Conservation (phyloP, 2,888 invertebrate species). For the Chalcosyrphus nemorum region DNA sequence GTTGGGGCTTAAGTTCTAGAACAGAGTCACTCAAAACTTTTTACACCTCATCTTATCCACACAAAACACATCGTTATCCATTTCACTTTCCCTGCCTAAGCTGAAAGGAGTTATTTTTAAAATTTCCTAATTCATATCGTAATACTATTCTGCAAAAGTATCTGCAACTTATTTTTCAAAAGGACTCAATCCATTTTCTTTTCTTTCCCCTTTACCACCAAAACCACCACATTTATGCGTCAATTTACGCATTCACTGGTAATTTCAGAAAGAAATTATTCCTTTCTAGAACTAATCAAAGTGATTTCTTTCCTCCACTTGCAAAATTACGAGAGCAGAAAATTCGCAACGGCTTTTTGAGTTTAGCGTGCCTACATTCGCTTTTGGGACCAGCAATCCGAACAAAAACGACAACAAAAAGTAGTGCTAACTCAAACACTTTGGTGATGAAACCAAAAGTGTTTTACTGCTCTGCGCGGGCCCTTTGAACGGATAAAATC, state of each 20-base stretch:
- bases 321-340: slow-evolving; percentile 67
- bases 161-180: background rate
- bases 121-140: background rate
- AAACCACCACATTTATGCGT: slow-evolving; percentile 29
- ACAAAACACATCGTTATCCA: no score
- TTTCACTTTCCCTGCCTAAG: no score
- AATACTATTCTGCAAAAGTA: background rate
- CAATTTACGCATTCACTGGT: slow-evolving; percentile 69
- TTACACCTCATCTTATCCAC: no score
- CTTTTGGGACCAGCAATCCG: background rate
- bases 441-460: slow-evolving; percentile 62
- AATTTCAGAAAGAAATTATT: slow-evolving; percentile 69
- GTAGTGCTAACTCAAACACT: slow-evolving; percentile 64
- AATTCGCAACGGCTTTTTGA: slow-evolving; percentile 66
- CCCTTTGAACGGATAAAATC: slow-evolving; percentile 66
- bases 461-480: slow-evolving; percentile 63
- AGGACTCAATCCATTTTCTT: background rate
- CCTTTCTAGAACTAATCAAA: slow-evolving; percentile 71
- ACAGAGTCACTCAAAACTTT: no score
- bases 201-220: background rate
- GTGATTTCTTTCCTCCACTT: slow-evolving; percentile 67
- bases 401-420: slow-evolving; percentile 8
- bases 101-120: background rate
- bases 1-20: no score
- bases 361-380: slow-evolving; percentile 44